These are phyloP conservation scores for Pocillopora verrucosa DNA, from an alignment of 64 coral and sea anemone genomes.

Conservation along the genomic window DNA sequence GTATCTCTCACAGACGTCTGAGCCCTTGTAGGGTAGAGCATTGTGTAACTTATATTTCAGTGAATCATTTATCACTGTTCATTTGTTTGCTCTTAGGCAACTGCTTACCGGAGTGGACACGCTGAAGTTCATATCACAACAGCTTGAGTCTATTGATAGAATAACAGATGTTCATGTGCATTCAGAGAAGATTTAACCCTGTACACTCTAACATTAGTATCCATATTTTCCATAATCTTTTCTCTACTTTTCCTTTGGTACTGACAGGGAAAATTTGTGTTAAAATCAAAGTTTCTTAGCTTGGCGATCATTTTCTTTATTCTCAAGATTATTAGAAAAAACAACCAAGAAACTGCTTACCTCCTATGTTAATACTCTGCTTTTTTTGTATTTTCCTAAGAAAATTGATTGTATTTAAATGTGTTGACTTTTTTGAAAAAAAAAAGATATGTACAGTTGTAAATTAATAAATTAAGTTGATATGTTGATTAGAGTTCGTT, in stretches of 20 bases:
- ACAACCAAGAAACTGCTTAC: too few species aligned
- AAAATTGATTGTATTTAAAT: too few species aligned
- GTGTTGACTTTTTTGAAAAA: too few species aligned
- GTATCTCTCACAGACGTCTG: not conserved
- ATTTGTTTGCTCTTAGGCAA: constrained; percentile 37
- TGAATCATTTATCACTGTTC: not conserved
- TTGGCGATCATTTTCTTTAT: too few species aligned
- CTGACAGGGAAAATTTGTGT: too few species aligned
- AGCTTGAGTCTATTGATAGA: constrained; percentile 87
- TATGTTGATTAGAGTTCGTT: too few species aligned
- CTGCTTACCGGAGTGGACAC: constrained; percentile 75
- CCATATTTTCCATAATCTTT: too few species aligned
- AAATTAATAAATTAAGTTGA: too few species aligned
- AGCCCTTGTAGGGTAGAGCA: not conserved
- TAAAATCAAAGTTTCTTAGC: too few species aligned
- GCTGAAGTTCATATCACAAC: constrained; percentile 76
- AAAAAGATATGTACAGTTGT: too few species aligned
- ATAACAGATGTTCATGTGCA: constrained; percentile 79
- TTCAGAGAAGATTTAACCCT: constrained; percentile 19
- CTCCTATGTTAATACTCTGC: too few species aligned
- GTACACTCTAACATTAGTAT: not conserved
- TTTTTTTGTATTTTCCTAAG: not conserved
- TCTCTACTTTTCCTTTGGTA: not conserved
- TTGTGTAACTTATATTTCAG: not conserved
- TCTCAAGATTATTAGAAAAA: too few species aligned